Base-by-base conservation (phyloP, 2,888 invertebrate genomes). In the Poecilus cupreus region DNA sequence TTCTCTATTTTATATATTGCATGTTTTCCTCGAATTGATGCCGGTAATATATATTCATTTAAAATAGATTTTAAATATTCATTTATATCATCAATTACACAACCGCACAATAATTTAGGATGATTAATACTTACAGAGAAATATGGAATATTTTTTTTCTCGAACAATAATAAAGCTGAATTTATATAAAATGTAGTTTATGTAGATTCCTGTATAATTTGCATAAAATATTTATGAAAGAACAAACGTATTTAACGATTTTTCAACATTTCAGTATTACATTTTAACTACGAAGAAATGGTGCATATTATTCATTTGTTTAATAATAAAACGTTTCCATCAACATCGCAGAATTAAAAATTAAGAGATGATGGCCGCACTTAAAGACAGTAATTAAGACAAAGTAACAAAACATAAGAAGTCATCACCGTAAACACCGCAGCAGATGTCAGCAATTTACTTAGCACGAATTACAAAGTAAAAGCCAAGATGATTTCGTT, bases 401-500 rank as follows among this genome's bases (percentile, higher is more conserved):
- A 11, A 22, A 22, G 57, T 57, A 57, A 43, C 43, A 43, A 43
- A 43, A 43, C 43, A 43, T 22, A 57, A 24, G 26, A 60, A 60
- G 60, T 26, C 11, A 60, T 60, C 24, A 60, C 26, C 6, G 24
- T 24, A 60, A 24, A 13, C 43, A 43, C n/a, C 43, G 26, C 60
- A 26, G n/a, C 60, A 60, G 60, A 60, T 13, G 24, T 24, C 60
- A 60, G 24, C 24, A 60, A 60, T 46, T 72, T 72, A 72, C 72
- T 72, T 46, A 43, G 24, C 32, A 43, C 11, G 18, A 72, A 60
- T 60, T 72, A 72, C 43, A 22, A 43, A 49, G 72, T 72, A 72
- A 72, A 72, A 72, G 72, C 72, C 43, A 22, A 43, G 46, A 72
- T 72, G 49, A 72, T 72, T 72, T 72, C 46, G 72, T 72, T 72